These are phyloP conservation scores for Anableps anableps DNA, from an alignment of 2,797 vertebrate species.

Conservation along the genomic window DNA sequence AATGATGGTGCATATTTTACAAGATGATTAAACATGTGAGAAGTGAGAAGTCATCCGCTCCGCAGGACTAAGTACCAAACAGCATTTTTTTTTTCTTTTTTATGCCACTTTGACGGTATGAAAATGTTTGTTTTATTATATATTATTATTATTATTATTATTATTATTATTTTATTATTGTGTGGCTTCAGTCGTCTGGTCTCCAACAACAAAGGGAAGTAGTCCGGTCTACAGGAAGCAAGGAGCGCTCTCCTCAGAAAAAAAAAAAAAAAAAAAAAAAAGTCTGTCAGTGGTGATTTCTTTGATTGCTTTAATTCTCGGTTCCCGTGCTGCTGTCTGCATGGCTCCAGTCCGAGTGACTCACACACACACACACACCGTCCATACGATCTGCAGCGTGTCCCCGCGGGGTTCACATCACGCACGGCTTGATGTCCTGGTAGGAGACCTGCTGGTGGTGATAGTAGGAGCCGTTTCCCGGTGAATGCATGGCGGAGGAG, in stretches of 20 bases:
- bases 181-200: constrained; percentile 46
- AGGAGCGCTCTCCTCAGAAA: constrained; percentile 32
- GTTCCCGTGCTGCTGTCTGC: constrained; percentile 42
- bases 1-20: constrained; percentile 63
- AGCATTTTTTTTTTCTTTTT: constrained; percentile 41
- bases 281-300: constrained; percentile 61
- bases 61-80: constrained; percentile 84
- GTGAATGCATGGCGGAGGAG: constrained; percentile 94
- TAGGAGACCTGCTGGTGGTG: constrained; percentile 99
- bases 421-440: constrained; percentile 99
- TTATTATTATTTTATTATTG: constrained; percentile 49
- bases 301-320: constrained; percentile 17
- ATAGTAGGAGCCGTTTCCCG: constrained; percentile 92
- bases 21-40: constrained; percentile 60
- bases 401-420: constrained; percentile 87
- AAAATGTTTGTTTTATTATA: constrained; percentile 57
- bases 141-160: constrained; percentile 59
- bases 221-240: constrained; percentile 56
- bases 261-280: not conserved
- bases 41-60: constrained; percentile 79
- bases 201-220: constrained; percentile 51
- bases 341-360: constrained; percentile 13
- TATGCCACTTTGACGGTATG: constrained; percentile 56
- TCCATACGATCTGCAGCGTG: constrained; percentile 26
- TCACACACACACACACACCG: not conserved